A percentile compares a stretch with the other conserved stretches of the same genome.
Evolutionary conservation across 2,888 invertebrate genomes (phyloP).

Genomic region (Hydrotaea diabolus): DNA sequence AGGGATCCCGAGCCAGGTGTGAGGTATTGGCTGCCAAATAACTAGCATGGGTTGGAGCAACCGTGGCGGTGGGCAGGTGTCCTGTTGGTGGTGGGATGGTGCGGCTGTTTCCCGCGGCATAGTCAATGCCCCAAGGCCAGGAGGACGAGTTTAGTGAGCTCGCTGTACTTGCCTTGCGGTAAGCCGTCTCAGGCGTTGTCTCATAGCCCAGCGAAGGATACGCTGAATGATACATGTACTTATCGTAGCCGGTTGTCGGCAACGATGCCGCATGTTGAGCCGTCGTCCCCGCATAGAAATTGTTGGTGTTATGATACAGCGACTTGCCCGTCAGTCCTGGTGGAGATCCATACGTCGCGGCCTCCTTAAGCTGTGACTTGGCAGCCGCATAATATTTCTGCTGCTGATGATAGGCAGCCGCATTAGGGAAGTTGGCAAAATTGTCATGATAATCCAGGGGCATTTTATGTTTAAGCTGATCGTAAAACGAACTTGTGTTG

Average conservation of each 20-base stretch:
- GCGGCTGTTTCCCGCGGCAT: constrained; percentile 62
- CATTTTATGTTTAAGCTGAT: constrained; percentile 74
- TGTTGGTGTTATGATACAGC: constrained; percentile 43
- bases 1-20: constrained; percentile 59
- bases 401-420: constrained; percentile 65
- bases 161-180: constrained; percentile 70
- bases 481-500: constrained; percentile 67
- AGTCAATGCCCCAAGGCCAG: constrained; percentile 75
- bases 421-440: constrained; percentile 53
- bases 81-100: constrained; percentile 66
- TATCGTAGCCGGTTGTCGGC: constrained; percentile 60
- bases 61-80: constrained; percentile 62
- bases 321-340: constrained; percentile 66
- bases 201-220: constrained; percentile 50
- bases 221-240: constrained; percentile 72
- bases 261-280: constrained; percentile 27
- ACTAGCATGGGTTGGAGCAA: constrained; percentile 63
- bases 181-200: constrained; percentile 61
- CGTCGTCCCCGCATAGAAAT: constrained; percentile 42
- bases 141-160: constrained; percentile 50
- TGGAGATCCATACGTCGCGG: constrained; percentile 68
- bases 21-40: constrained; percentile 62
- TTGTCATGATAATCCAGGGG: constrained; percentile 63
- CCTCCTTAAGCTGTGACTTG: constrained; percentile 72
- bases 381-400: constrained; percentile 68